Percentiles rank a stretch among this genome's conserved stretches.
Conservation (phyloP, 2,888 invertebrate species). For the Bombylius discolor region DNA sequence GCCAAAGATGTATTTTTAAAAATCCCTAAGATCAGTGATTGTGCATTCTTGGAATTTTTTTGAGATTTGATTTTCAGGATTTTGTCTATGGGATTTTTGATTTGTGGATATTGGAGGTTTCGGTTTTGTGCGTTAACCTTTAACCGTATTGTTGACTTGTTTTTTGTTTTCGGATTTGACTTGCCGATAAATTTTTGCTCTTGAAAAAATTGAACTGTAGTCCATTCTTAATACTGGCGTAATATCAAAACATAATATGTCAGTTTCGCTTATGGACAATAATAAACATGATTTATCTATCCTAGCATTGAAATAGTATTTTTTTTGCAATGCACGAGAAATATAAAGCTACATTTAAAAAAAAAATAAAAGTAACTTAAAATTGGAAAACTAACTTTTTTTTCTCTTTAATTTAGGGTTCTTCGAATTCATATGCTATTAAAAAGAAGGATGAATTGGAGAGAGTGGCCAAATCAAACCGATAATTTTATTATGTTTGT, state of each 20-base stretch:
- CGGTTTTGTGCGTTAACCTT: no score
- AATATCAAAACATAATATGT: slow-evolving; percentile 15
- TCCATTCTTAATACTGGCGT: slow-evolving; percentile 29
- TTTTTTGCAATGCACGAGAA: slow-evolving; percentile 7
- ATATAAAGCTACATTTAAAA: slow-evolving; percentile 1
- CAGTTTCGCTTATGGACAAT: slow-evolving; percentile 31
- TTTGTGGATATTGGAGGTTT: no score
- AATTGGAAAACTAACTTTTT: not conserved
- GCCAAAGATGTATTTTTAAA: no score
- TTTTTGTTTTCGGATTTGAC: no score
- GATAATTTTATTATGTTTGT: slow-evolving; percentile 52
- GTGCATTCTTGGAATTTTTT: no score
- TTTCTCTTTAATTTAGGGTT: slow-evolving; percentile 50
- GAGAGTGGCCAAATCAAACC: slow-evolving; percentile 99
- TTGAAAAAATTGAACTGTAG: slow-evolving; percentile 5
- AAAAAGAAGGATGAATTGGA: slow-evolving; percentile 99
- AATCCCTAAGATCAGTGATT: no score
- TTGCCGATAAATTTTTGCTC: no score
- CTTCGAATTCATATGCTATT: slow-evolving; percentile 99
- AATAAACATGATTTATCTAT: slow-evolving; percentile 16
- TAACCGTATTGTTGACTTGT: no score
- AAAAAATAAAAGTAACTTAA: not conserved
- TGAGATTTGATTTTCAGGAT: no score
- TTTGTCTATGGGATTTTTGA: no score
- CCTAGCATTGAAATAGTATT: slow-evolving; percentile 4